phyloP scores from a whole-genome alignment of 2,888 invertebrate genomes.

The Pseudococcus viburni region DNA sequence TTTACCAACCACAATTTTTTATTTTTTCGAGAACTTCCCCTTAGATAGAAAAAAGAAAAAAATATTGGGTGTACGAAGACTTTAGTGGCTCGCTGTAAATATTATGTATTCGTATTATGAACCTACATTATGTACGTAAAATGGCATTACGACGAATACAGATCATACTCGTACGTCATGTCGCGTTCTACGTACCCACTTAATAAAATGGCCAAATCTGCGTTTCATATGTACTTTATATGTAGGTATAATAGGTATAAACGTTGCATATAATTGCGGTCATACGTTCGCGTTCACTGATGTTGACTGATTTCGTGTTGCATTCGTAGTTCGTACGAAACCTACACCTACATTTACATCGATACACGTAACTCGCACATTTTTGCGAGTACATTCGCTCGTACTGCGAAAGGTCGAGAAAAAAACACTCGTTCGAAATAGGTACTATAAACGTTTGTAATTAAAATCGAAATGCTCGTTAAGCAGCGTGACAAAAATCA shows the following conservation, averaged over 20 bases:
- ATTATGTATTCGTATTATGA: too few relatives aligned
- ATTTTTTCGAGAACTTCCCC: too few relatives aligned
- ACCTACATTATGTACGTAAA: neutral
- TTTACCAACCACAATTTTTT: too few relatives aligned
- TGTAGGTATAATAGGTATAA: neutral
- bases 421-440: neutral
- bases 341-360: neutral
- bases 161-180: too few relatives aligned
- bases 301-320: neutral
- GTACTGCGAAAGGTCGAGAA: neutral
- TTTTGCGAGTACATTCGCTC: neutral
- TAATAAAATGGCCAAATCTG: neutral
- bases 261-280: neutral
- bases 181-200: too few relatives aligned
- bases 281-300: neutral
- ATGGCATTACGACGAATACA: neutral
- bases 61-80: too few relatives aligned
- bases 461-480: slow-evolving; percentile 4
- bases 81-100: too few relatives aligned
- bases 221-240: neutral
- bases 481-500: neutral
- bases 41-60: too few relatives aligned
- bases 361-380: neutral
- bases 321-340: neutral
- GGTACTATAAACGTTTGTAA: neutral